A percentile compares a stretch with the other conserved stretches of the same genome.
phyloP scores from a whole-genome alignment of 2,888 invertebrate genomes.

The Drosophila mayaguana region DNA sequence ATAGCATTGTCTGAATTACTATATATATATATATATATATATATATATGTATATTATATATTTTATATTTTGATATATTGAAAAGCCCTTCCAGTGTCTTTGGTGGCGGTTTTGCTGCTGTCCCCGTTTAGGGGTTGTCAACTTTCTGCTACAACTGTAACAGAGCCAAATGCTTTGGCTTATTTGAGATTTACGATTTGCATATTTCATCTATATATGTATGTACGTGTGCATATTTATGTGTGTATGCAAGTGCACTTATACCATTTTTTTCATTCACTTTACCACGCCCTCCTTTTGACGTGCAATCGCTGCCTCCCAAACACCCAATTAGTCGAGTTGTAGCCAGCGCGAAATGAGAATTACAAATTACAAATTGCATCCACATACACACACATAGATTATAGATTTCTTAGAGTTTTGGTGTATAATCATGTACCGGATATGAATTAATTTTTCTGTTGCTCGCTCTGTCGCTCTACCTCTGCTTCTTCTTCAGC shows the following conservation, averaged over 20 bases:
- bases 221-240: background rate
- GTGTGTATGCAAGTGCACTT: background rate
- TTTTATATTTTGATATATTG: conserved; percentile 45
- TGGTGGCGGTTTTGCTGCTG: conserved; percentile 29
- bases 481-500: background rate
- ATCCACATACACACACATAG: conserved; percentile 52
- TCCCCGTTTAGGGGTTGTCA: conserved; percentile 54
- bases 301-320: conserved; percentile 34
- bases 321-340: conserved; percentile 53
- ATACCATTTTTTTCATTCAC: background rate
- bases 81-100: conserved; percentile 33
- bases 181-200: conserved; percentile 71
- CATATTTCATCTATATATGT: conserved; percentile 56
- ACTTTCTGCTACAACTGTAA: conserved; percentile 43
- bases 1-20: conserved; percentile 30
- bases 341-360: conserved; percentile 37
- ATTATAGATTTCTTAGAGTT: conserved; percentile 78
- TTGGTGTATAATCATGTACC: conserved; percentile 80
- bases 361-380: conserved; percentile 67
- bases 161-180: conserved; percentile 65
- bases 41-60: conserved; percentile 20
- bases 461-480: conserved; percentile 22
- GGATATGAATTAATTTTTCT: conserved; percentile 82
- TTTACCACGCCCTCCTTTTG: conserved; percentile 23
- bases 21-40: conserved; percentile 10